Evolutionary conservation across 2,113 vertebrate species (phyloP).

Genomic region (Pelodiscus sinensis): DNA sequence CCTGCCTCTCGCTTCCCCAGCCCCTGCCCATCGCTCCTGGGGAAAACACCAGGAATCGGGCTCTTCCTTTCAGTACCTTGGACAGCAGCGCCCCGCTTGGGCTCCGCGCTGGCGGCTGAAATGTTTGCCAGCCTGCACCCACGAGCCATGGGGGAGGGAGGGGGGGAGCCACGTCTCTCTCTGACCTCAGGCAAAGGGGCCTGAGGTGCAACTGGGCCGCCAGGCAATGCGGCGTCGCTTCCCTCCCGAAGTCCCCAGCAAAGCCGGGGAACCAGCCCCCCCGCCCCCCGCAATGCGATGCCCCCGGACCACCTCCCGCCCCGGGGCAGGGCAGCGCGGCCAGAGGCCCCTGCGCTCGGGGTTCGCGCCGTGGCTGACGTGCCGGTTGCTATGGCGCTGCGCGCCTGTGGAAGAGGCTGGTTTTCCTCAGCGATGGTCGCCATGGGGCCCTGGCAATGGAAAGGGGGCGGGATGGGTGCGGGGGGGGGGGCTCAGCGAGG

Average conservation of each 20-base stretch:
- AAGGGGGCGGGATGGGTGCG: neutral
- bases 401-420: constrained; percentile 69
- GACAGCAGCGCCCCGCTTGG: constrained; percentile 43
- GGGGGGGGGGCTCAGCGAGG: constrained; percentile 41
- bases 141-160: too few relatives aligned
- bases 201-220: neutral
- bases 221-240: rapidly evolving
- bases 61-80: constrained; percentile 67
- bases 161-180: neutral
- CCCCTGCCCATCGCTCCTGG: neutral
- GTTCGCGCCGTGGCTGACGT: constrained; percentile 58
- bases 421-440: constrained; percentile 76
- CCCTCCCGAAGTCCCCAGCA: neutral
- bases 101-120: neutral
- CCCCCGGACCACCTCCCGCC: neutral
- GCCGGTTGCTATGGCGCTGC: constrained; percentile 80
- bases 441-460: constrained; percentile 73
- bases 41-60: rapidly evolving
- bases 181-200: neutral
- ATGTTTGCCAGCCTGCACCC: neutral
- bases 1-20: too few relatives aligned
- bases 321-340: neutral
- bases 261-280: too few relatives aligned
- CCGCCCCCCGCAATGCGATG: neutral
- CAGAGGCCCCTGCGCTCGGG: too few relatives aligned